These are phyloP conservation scores for Spisula subtruncata DNA, from an alignment of 2,888 invertebrate species.

Conservation along the genomic window DNA sequence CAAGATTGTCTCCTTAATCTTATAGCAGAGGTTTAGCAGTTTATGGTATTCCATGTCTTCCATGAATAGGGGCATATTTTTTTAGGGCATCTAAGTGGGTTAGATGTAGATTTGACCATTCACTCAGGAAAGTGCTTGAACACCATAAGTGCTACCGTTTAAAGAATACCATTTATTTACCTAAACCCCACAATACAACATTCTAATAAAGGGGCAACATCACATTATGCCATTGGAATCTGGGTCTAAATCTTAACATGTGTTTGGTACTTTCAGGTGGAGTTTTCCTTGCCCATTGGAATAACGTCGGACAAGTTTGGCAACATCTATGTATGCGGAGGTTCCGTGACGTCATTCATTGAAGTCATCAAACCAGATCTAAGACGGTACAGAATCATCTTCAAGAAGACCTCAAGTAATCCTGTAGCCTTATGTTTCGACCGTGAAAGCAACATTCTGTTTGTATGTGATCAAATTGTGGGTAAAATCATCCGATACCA, in stretches of 20 bases:
- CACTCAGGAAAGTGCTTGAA: no score
- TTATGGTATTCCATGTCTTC: no score
- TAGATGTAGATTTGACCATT: no score
- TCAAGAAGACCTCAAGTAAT: constrained; percentile 58
- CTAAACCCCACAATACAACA: no score
- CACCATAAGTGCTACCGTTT: no score
- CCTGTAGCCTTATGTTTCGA: constrained; percentile 63
- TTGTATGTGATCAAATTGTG: constrained; percentile 57
- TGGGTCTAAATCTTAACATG: not conserved
- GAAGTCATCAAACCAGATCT: constrained; percentile 63
- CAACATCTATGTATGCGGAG: constrained; percentile 62
- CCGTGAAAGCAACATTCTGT: constrained; percentile 47
- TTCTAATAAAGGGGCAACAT: no score
- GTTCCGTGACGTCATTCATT: constrained; percentile 62
- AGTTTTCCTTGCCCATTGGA: constrained; percentile 55
- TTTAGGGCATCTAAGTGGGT: no score
- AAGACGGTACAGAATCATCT: constrained; percentile 54
- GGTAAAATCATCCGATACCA: constrained; percentile 57
- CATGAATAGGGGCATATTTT: no score
- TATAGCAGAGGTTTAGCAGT: no score
- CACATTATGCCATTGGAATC: no score
- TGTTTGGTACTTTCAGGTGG: constrained; percentile 38
- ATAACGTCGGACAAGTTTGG: constrained; percentile 55
- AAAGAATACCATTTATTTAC: no score
- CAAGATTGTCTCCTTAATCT: no score